phyloP scores from a whole-genome alignment of 2,797 vertebrate genomes.

The Enoplosus armatus region DNA sequence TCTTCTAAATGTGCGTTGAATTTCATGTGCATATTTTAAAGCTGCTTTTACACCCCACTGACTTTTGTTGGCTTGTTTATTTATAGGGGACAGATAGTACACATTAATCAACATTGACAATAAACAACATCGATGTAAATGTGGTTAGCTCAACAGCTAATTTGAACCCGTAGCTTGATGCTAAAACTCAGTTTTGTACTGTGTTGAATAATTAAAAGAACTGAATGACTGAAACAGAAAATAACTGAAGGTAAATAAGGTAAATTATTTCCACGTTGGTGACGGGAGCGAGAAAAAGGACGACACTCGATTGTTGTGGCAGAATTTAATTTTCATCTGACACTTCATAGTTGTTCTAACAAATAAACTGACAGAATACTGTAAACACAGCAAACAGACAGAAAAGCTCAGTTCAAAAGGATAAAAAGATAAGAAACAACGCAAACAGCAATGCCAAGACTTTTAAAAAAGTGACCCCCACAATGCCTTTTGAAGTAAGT shows the following conservation, averaged over 20 bases:
- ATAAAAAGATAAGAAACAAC: slow-evolving; percentile 74
- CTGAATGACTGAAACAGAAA: neutral
- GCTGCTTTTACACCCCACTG: neutral
- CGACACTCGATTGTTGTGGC: slow-evolving; percentile 49
- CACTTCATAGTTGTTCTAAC: slow-evolving; percentile 87
- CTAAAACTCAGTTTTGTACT: neutral
- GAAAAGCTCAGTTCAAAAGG: slow-evolving; percentile 69
- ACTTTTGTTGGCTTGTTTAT: neutral
- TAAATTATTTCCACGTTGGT: neutral
- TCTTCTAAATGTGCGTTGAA: neutral
- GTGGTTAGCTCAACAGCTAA: neutral
- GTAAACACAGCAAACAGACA: slow-evolving; percentile 88
- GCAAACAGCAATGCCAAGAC: slow-evolving; percentile 73
- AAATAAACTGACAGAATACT: slow-evolving; percentile 86
- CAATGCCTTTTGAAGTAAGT: slow-evolving; percentile 44
- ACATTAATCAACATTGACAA: neutral
- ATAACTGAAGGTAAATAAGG: neutral
- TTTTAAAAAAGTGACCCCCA: slow-evolving; percentile 63
- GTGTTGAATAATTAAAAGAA: neutral
- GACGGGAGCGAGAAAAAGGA: slow-evolving; percentile 13
- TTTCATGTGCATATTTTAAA: neutral
- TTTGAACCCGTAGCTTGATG: too few species aligned
- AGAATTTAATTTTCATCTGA: slow-evolving; percentile 82
- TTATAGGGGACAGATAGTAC: neutral
- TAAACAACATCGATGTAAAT: neutral